Base-by-base conservation (phyloP, 1,140 invertebrate species). In the Halotydeus destructor region DNA sequence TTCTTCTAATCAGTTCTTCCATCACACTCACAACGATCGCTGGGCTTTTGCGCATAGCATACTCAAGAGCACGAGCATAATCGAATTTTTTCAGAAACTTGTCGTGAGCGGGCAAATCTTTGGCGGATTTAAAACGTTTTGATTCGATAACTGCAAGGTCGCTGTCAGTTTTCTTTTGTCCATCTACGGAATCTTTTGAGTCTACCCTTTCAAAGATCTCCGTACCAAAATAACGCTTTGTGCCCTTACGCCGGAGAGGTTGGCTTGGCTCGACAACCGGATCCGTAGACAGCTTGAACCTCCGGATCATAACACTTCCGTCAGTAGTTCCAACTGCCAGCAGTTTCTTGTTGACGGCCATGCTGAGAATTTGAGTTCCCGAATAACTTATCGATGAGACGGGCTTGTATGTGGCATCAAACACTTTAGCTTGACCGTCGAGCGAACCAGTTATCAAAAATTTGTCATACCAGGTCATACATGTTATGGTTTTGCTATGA, bases 401-500 rank as follows among this genome's bases (percentile, higher is more conserved):
- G 22, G 38, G 16, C 34, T 46, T 26, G 25, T 49, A 44, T n/a
- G 35, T 34, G 11, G 23, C 39, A 35, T 42, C 41, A 24, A 37
- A 48, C 19, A 47, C 19, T 26, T 49, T 44, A 2, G 43, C 12
- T 21, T 50, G 61, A 50, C 79, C 71, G 56, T 97, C 91, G 32
- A 96, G 62, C 2, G 83, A 86, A 5, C 75, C 83, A 6, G 86
- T 91, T 47, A 96, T 55, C 27, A 97, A 63, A 52, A 80, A 69
- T 43, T 71, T 74, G 21, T 75, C 76, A 55, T 83, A 73, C 19
- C 73, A 78, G 18, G 77, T 76, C 41, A 88, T 65, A 34, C 75
- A 76, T 2, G 84, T 93, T 2, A 96, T 72, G 2, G 86, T 89
- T 68, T 96, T 96, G 35, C 36, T 40, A 56, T 94, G 84, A 60